Evolutionary conservation across 30 jellyfish, hydroid and myxozoan genomes (phyloP), one percentile per base, ranked within the genome.

Genomic region (Turritopsis dohrnii): DNA sequence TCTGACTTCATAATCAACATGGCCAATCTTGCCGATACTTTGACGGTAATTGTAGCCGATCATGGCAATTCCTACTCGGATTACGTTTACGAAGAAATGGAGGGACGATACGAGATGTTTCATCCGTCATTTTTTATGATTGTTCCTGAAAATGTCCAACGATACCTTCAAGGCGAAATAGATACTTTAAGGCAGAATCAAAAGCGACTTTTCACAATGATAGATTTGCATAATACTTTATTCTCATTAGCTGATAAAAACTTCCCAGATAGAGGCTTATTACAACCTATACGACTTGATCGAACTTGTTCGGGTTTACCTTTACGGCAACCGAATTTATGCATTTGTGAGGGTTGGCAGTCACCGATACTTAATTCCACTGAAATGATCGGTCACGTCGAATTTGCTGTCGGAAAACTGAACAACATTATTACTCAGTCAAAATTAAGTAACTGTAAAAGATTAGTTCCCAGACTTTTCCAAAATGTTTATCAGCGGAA

Each of bases 21-120:
- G 71, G 27, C 96, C 18, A 77, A 25, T 17, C 76, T 73, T 71
- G 86, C 75, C 66, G 81, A 94, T 79, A 89, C 96, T 8, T 71
- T 94, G 79, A 94, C 99, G 23, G 84, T 94, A 3, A 53, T 94
- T 8, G 24, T 94, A 71, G 96, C 99, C 20, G 99, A 94, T 75
- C 99, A 94, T 66, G 99, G 99, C 19, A 92, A 92, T 73, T 83
- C 98, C 22, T 92, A 92, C 84, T 88, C 96, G 66, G 52, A 28
- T 20, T 92, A 80, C 54, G 88, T 90, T 27, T 84, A 88, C 65
- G 75, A 83, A 5, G 88, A 88, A 72, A 28, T 82, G 80, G 98
- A 92, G 53, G 98, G 98, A 13, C 89, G 96, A 1, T 92, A 65
- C 81, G 98, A 92, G 28, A 89, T 88, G 97, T 83, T 65, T 76